phyloP scores from a whole-genome alignment of 1,140 invertebrate genomes.

The Scaptomyza graminum region DNA sequence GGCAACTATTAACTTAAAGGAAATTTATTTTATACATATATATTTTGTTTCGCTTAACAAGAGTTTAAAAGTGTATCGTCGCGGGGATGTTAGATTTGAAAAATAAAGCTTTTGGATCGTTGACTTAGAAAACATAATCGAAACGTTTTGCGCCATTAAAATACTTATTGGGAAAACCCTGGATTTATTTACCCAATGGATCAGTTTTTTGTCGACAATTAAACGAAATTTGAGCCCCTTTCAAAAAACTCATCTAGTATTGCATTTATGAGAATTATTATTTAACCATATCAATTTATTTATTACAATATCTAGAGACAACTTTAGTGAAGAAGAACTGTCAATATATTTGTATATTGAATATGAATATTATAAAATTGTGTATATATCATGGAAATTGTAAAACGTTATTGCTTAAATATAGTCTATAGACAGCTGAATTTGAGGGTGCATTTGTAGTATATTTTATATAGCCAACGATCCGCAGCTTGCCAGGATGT shows the following conservation, averaged over 20 bases:
- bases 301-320: constrained; percentile 20
- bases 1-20: constrained; percentile 42
- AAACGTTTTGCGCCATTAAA: neutral
- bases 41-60: constrained; percentile 15
- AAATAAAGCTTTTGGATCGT: constrained; percentile 7
- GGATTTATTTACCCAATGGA: too few species aligned
- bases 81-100: too few species aligned
- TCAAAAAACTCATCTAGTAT: constrained; percentile 2
- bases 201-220: too few species aligned
- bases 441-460: neutral
- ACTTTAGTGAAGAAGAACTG: constrained; percentile 10
- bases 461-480: constrained; percentile 36
- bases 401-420: constrained; percentile 28
- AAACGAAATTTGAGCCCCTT: neutral
- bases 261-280: constrained; percentile 10
- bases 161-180: neutral
- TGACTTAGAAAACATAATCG: neutral
- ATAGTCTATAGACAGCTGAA: neutral
- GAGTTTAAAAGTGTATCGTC: too few species aligned
- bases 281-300: constrained; percentile 5
- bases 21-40: constrained; percentile 12
- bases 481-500: constrained; percentile 20
- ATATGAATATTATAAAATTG: constrained; percentile 24
- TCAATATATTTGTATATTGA: constrained; percentile 23
- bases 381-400: constrained; percentile 25